These are phyloP conservation scores for Philereme vetulata DNA, from an alignment of 2,888 invertebrate genomes.

Conservation along the genomic window DNA sequence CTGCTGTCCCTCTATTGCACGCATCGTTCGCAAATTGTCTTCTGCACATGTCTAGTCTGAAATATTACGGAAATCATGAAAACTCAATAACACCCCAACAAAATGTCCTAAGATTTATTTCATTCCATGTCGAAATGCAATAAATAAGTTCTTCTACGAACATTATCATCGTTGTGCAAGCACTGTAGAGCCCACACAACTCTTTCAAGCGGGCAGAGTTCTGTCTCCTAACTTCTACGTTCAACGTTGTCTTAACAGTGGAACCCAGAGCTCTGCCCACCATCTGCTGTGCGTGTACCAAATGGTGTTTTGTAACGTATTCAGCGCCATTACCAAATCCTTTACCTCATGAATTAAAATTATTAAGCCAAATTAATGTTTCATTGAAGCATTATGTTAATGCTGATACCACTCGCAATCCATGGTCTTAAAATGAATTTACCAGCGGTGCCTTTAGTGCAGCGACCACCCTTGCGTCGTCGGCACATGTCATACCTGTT, in stretches of 20 bases:
- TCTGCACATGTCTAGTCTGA: slow-evolving; percentile 99
- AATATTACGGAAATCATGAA: slow-evolving; percentile 85
- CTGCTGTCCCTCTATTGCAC: slow-evolving; percentile 99
- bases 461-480: slow-evolving; percentile 97
- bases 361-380: slow-evolving; percentile 74
- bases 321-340: slow-evolving; percentile 83
- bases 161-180: slow-evolving; percentile 41
- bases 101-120: slow-evolving; percentile 33
- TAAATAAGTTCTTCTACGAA: slow-evolving; percentile 34
- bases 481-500: slow-evolving; percentile 99
- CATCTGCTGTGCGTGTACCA: slow-evolving; percentile 5
- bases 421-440: slow-evolving; percentile 82
- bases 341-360: slow-evolving; percentile 76
- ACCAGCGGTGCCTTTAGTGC: slow-evolving; percentile 99
- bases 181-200: slow-evolving; percentile 23
- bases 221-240: slow-evolving; percentile 5
- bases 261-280: slow-evolving; percentile 21
- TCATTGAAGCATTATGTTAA: slow-evolving; percentile 79
- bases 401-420: slow-evolving; percentile 71
- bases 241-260: background rate
- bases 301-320: slow-evolving; percentile 52
- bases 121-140: slow-evolving; percentile 44
- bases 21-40: slow-evolving; percentile 96
- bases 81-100: slow-evolving; percentile 61
- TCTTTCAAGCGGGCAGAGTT: slow-evolving; percentile 6